Evolutionary conservation across 2,888 invertebrate genomes (phyloP), one percentile per base, ranked within the genome.

Genomic region (Rhagium mordax): DNA sequence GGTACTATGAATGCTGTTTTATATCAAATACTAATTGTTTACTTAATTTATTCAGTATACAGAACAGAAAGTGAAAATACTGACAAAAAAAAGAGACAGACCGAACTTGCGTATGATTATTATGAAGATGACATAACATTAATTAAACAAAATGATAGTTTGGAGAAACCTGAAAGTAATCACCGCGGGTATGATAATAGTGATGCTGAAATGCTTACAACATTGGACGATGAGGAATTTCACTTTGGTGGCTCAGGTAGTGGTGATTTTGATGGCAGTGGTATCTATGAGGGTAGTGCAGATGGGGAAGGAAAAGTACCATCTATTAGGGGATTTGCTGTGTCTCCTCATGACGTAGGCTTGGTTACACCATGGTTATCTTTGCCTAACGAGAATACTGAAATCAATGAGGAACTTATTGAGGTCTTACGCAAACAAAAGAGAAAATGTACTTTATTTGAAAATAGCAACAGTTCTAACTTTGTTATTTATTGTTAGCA

Each of bases 191-290:
- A n/a, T 41, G n/a, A n/a, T 41, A 13, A 13, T 13, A 8, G 2
- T 13, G 1, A 41, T 8, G 1, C 41, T 13, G 41, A 41, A 41
- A 41, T 41, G 10, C 29, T 33, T 8, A 41, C 41, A 8, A 41
- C 13, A 41, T 41, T 41, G 13, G 55, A 66, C 4, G 29, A 55
- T 18, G 66, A 55, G 29, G 66, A 66, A 16, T 66, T 33, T 55
- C n/a, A 16, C 1, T 66, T 66, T 33, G 66, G 53, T 16, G 29
- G 53, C 33, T 13, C 13, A 27, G 41, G n/a, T 41, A 8, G 10
- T 8, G 41, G 3, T 13, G 41, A 2, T 13, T 1, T 1, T 2
- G 41, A 41, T 2, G 13, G 41, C n/a, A 41, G 13, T 13, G 41
- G 41, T 6, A 41, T 8, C 13, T 13, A n/a, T 8, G 41, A 41